Percentiles rank a stretch among this genome's conserved stretches.
phyloP scores from a whole-genome alignment of 2,888 invertebrate species.

The Zhengitettix transpicula region DNA sequence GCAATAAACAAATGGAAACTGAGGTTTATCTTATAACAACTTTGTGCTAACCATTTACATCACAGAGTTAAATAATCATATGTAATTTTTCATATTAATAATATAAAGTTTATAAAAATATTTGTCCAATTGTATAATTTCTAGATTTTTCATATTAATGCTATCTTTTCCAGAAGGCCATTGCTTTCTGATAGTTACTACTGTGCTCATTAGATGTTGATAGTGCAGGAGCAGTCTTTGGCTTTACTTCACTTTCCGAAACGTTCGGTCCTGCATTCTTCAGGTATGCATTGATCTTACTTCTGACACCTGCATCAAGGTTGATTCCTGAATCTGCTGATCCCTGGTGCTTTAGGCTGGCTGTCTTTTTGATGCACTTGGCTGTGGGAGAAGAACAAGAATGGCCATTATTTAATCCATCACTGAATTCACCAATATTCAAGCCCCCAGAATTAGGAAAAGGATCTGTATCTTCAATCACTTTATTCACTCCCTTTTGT shows the following conservation, averaged over 20 bases:
- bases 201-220: conserved; percentile 7
- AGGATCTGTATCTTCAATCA: neutral
- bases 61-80: too few species aligned
- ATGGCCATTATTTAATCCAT: neutral
- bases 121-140: too few species aligned
- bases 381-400: conserved; percentile 7
- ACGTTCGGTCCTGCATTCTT: neutral
- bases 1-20: too few species aligned
- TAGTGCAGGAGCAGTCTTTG: neutral
- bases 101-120: too few species aligned
- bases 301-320: conserved; percentile 5
- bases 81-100: too few species aligned
- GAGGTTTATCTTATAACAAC: too few species aligned
- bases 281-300: neutral
- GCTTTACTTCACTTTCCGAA: neutral
- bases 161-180: conserved; percentile 28
- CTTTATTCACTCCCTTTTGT: neutral
- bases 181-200: conserved; percentile 23
- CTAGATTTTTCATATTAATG: neutral
- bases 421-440: neutral
- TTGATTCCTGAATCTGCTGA: conserved; percentile 12
- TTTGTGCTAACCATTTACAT: too few species aligned
- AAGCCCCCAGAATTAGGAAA: neutral
- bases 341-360: conserved; percentile 12
- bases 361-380: conserved; percentile 10